phyloP scores from a whole-genome alignment of 2,888 invertebrate species.

The Drosophila colorata region DNA sequence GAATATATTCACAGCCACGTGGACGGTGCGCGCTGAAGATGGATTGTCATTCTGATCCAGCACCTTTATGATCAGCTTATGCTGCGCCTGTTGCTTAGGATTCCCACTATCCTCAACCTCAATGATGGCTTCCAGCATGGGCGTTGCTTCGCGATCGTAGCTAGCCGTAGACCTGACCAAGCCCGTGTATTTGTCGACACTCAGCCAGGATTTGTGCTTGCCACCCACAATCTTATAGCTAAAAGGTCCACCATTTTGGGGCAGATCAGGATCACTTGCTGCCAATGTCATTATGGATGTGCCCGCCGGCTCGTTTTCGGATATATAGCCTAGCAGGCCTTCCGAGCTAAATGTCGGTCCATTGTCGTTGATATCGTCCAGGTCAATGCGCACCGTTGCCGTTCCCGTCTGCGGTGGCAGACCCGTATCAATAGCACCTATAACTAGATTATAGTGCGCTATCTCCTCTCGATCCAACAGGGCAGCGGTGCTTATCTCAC shows the following conservation, averaged over 20 bases:
- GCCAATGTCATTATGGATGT: slow-evolving; percentile 93
- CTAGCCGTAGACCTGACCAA: slow-evolving; percentile 91
- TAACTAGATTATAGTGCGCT: slow-evolving; percentile 90
- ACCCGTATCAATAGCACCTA: slow-evolving; percentile 96
- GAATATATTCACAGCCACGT: slow-evolving; percentile 91
- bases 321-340: slow-evolving; percentile 91
- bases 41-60: slow-evolving; percentile 96
- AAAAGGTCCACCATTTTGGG: slow-evolving; percentile 96
- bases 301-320: slow-evolving; percentile 94
- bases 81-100: slow-evolving; percentile 93
- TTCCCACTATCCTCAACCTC: slow-evolving; percentile 95
- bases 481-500: slow-evolving; percentile 92
- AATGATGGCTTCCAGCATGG: slow-evolving; percentile 90
- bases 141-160: slow-evolving; percentile 93
- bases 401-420: slow-evolving; percentile 96
- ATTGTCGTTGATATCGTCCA: slow-evolving; percentile 97
- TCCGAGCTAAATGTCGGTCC: slow-evolving; percentile 92
- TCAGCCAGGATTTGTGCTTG: slow-evolving; percentile 90
- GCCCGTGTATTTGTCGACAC: slow-evolving; percentile 92
- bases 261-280: slow-evolving; percentile 95
- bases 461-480: slow-evolving; percentile 93
- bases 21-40: slow-evolving; percentile 92
- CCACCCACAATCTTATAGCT: slow-evolving; percentile 92
- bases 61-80: slow-evolving; percentile 91
- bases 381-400: slow-evolving; percentile 91